Evolutionary conservation across 2,888 invertebrate species (phyloP), one percentile per base, ranked within the genome.

Genomic region (Noctua comes): DNA sequence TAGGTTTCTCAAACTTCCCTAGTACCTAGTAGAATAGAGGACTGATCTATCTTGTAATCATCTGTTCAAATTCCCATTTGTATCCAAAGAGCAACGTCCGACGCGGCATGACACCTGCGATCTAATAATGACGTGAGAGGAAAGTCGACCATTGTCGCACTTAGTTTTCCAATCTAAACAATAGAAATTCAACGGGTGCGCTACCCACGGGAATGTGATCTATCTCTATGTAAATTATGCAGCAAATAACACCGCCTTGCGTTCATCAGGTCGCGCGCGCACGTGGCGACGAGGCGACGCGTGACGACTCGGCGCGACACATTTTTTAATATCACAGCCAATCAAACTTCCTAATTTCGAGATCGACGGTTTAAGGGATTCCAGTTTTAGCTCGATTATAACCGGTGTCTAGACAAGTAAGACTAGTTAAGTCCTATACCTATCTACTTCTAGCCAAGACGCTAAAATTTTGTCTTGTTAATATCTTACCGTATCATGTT

Each of bases 81-180:
- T 77, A 79, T 70, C 48, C 76, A 69, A 73, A 40, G 57, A 70
- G 71, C 70, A 76, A 84, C 84, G 68, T 73, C 88, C 84, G 83
- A 88, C 88, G 88, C 90, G 88, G 88, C 87, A 87, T 90, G 88
- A 84, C 91, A 93, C 92, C 93, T 93, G 93, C 91, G 92, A 93
- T 94, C 93, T 93, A 94, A 95, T 96, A 95, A 95, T 95, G 93
- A 94, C 93, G 93, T 93, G 94, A 94, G 93, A 92, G 94, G 94
- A 95, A 95, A 96, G 95, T 95, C 94, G 94, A 93, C 94, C 92
- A 93, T 93, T 90, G 91, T 90, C 89, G 92, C 94, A 95, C 96
- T 96, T 96, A 96, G 96, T 97, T 97, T 97, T 97, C 97, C 96
- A 96, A 97, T 97, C 95, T 96, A 96, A 96, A 97, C 96, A 97